Base-by-base conservation (phyloP, 2,797 vertebrate species). In the Takifugu rubripes region DNA sequence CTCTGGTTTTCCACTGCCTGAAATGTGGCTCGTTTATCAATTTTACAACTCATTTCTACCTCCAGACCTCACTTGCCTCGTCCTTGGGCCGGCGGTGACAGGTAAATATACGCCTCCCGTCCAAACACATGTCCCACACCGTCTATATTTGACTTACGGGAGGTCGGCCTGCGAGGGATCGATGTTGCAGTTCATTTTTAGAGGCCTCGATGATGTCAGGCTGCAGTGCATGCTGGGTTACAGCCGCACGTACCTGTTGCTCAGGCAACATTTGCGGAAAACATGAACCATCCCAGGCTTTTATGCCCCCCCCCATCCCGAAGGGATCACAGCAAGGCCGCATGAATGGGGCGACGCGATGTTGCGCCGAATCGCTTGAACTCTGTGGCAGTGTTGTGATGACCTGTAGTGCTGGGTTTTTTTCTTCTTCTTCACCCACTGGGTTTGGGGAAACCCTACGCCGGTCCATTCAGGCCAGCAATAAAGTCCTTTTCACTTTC, bases 401-500 rank as follows among this genome's bases (percentile, higher is more conserved):
- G 78, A 71, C 69, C 82, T 79, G 74, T 87, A 81, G 86, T 80
- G 84, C 72, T 87, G 82, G 1, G 33, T 33, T 33, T 33, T 33
- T 33, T 33, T 12, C 7, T 36, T 12, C 12, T 36, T 36, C 7
- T 12, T 12, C 36, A 3, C 88, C 86, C 86, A 83, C 73, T 57
- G 86, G 85, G 79, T 70, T 78, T 59, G 72, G 43, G 84, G 84
- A 89, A 87, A 90, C 83, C 77, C 79, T 72, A 88, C 4, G 78
- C 86, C 86, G 3, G 60, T 63, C 81, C 74, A 86, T 89, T 90
- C 85, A 89, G 89, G 83, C 89, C 82, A 46, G 73, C 87, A 78
- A 80, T 85, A 86, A 88, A 86, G 82, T 84, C 79, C 84, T 82
- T 88, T 89, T 86, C 82, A 87, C 85, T 89, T 88, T 90, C 83